Conservation (phyloP, 1,140 invertebrate genomes). For the Pseudomyrmex concolor region DNA sequence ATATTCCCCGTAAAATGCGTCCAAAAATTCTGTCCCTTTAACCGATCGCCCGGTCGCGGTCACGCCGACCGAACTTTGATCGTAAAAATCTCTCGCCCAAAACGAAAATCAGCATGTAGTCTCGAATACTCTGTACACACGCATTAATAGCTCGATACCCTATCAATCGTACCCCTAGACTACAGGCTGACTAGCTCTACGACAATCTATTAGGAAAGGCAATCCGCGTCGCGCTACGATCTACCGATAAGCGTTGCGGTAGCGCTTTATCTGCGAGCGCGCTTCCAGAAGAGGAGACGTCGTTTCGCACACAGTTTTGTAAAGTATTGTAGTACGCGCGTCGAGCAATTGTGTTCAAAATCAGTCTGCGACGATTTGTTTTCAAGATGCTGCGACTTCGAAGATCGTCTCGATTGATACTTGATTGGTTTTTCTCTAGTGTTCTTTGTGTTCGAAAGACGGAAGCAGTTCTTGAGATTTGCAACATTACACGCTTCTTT, state of each 20-base stretch:
- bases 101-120: slow-evolving; percentile 84
- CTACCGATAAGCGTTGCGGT: background rate
- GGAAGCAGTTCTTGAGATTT: no score
- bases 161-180: slow-evolving; percentile 81
- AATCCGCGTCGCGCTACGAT: slow-evolving; percentile 60
- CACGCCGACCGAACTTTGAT: slow-evolving; percentile 75
- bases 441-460: no score
- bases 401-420: no score
- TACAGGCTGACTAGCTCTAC: slow-evolving; percentile 81
- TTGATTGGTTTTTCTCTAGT: no score
- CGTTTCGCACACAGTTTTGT: background rate
- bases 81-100: slow-evolving; percentile 81
- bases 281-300: background rate
- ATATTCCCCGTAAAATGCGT: slow-evolving; percentile 69
- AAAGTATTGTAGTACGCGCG: no score
- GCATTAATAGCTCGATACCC: slow-evolving; percentile 33
- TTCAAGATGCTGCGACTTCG: no score
- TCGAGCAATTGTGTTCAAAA: no score
- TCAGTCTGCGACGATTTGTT: background rate
- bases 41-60: background rate
- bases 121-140: slow-evolving; percentile 78
- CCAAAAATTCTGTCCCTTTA: slow-evolving; percentile 54
- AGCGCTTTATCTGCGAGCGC: background rate
- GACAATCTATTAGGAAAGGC: slow-evolving; percentile 74
- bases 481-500: no score